Conservation (phyloP, 2,797 vertebrate species). For the Vireo griseus region DNA sequence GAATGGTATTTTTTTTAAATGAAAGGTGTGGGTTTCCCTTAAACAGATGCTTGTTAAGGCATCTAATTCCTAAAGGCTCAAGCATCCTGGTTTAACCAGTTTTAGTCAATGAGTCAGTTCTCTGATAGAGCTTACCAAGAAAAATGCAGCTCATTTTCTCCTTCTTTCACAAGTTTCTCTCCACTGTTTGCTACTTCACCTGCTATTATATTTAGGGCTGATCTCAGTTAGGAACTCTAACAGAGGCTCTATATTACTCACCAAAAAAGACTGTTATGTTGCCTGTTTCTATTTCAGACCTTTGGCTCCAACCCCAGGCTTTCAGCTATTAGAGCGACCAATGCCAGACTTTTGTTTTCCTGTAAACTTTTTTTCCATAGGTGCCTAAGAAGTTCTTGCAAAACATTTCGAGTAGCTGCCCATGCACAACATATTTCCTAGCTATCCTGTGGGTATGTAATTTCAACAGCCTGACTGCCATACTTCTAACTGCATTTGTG, state of each 20-base stretch:
- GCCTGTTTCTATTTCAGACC: slow-evolving; percentile 24
- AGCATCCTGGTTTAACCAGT: slow-evolving; percentile 56
- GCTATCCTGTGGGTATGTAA: background rate
- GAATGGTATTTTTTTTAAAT: background rate
- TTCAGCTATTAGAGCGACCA: background rate
- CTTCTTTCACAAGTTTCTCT: background rate
- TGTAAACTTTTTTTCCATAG: background rate
- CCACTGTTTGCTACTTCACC: background rate
- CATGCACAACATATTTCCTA: background rate
- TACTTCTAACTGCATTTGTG: background rate
- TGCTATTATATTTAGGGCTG: background rate
- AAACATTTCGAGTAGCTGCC: background rate
- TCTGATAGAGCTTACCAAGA: background rate
- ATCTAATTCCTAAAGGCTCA: slow-evolving; percentile 3
- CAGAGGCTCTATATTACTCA: background rate
- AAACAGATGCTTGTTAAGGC: slow-evolving; percentile 6
- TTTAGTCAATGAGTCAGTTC: slow-evolving; percentile 20
- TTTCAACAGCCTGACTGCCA: background rate
- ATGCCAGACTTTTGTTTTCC: slow-evolving; percentile 23
- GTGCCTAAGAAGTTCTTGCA: background rate
- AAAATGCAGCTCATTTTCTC: background rate
- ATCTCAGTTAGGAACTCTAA: background rate
- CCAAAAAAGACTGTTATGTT: background rate
- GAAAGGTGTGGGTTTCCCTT: slow-evolving; percentile 45
- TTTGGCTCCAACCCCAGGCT: background rate